Base-by-base conservation (phyloP, 2,113 vertebrate species). In the Suncus etruscus region DNA sequence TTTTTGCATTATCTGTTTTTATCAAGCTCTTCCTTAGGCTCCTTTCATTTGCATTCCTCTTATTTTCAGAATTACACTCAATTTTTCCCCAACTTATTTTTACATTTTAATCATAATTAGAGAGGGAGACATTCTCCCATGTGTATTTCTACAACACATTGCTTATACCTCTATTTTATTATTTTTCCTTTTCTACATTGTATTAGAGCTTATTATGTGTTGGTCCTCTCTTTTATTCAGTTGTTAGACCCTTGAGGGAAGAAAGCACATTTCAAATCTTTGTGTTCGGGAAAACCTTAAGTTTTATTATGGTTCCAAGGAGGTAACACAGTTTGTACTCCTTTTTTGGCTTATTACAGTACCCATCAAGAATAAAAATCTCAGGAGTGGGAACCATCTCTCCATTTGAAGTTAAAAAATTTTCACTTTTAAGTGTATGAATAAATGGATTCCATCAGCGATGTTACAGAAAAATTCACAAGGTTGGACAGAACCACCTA, bases 151-250 rank as follows among this genome's bases (percentile, higher is more conserved):
- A 48, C 4, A n/a, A 31, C 27, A 22, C 11, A 29, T 68, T 86
- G 22, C 25, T 54, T 61, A 29, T 29, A 29, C 8, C 45, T 86
- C 4, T 74, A 2, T 31, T 83, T 76, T n/a, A 20, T n/a, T 61
- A 29, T 63, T 84, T 82, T 31, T 70, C 68, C 25, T 68, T 15
- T 78, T 78, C 32, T 66, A 7, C 47, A 31, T 39, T 11, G 10
- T 54, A 20, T 58, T 48, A 27, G 70, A 79, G 58, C 27, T 68
- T 78, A 82, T 39, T 66, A 45, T 48, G 78, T 29, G 15, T 89
- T 91, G 66, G 50, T 61, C 68, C 58, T 81, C 51, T 65, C 61
- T 86, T 72, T 80, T 22, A 68, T 73, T 92, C 51, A 39, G 9
- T 73, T 68, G 20, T 82, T 65, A 79, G 16, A 16, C 20, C 66